Conservation (phyloP, 1,140 invertebrate species). For the Drosophila bifasciata region DNA sequence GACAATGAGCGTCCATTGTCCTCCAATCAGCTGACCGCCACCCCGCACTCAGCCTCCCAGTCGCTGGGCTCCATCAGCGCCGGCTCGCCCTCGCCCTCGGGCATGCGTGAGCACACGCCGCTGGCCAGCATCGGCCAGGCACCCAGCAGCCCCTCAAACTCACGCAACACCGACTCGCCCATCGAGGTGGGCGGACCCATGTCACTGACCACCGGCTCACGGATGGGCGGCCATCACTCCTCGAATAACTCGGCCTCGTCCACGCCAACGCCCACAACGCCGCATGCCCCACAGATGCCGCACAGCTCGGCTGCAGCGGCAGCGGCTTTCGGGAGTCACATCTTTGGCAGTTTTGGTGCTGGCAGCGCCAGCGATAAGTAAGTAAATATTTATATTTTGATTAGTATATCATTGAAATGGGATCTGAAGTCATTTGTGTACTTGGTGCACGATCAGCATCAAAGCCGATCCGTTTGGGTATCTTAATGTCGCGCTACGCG, state of each 20-base stretch:
- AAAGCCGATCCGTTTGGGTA: too few species aligned
- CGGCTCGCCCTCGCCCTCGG: slow-evolving; percentile 80
- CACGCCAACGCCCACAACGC: slow-evolving; percentile 68
- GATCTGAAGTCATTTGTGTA: too few species aligned
- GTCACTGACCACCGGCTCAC: slow-evolving; percentile 70
- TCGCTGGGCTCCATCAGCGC: slow-evolving; percentile 83
- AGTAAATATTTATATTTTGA: slow-evolving; percentile 44
- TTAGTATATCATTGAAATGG: too few species aligned
- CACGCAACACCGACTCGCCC: slow-evolving; percentile 82
- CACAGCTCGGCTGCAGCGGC: slow-evolving; percentile 64
- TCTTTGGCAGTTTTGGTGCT: slow-evolving; percentile 74
- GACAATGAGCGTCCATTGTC: slow-evolving; percentile 81
- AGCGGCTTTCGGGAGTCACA: slow-evolving; percentile 75
- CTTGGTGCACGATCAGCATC: too few species aligned
- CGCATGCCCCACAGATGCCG: slow-evolving; percentile 59
- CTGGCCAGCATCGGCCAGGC: slow-evolving; percentile 50
- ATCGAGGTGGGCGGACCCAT: slow-evolving; percentile 84
- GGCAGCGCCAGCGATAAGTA: slow-evolving; percentile 65
- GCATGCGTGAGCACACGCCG: slow-evolving; percentile 69
- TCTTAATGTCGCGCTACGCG: too few species aligned
- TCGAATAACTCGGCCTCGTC: slow-evolving; percentile 71
- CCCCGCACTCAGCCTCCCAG: slow-evolving; percentile 77
- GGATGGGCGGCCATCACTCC: slow-evolving; percentile 44
- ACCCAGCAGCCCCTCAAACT: slow-evolving; percentile 70
- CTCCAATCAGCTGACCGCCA: slow-evolving; percentile 75